Evolutionary conservation across 2,113 vertebrate genomes (phyloP).

Genomic region (Coturnix japonica): DNA sequence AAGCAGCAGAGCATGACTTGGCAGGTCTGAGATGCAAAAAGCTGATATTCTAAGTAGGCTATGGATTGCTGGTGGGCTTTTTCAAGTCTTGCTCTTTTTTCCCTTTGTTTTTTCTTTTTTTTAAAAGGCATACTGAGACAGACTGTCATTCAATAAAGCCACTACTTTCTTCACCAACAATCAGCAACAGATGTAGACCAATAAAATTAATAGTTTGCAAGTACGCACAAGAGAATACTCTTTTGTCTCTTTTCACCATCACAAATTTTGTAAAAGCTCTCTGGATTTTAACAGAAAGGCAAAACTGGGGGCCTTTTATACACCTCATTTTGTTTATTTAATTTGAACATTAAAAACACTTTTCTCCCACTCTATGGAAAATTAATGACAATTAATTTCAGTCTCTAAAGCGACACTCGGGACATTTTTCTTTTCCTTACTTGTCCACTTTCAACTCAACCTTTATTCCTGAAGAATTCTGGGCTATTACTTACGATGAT

Average conservation of each 20-base stretch:
- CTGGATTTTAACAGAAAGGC: constrained; percentile 52
- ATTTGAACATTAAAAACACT: not conserved
- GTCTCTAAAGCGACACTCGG: not conserved
- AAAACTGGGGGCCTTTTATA: constrained; percentile 35
- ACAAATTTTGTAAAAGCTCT: constrained; percentile 67
- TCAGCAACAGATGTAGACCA: constrained; percentile 72
- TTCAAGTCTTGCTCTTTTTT: not conserved
- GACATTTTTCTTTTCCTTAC: not conserved
- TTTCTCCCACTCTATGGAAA: not conserved
- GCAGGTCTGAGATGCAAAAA: not conserved
- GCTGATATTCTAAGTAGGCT: not conserved
- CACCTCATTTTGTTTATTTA: not conserved
- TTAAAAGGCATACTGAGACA: constrained; percentile 39
- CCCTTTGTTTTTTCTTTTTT: not conserved
- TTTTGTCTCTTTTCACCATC: constrained; percentile 62
- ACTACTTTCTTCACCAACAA: constrained; percentile 67
- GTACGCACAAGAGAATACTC: constrained; percentile 63
- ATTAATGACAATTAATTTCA: constrained; percentile 9
- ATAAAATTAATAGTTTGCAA: constrained; percentile 74
- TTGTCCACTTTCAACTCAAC: constrained; percentile 21
- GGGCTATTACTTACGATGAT: constrained; percentile 10
- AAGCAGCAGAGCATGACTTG: not conserved
- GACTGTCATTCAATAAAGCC: constrained; percentile 51
- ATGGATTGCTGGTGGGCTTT: not conserved
- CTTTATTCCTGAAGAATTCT: not conserved